Percentiles rank a stretch among this genome's conserved stretches.
These are phyloP conservation scores for Brienomyrus brachyistius DNA, from an alignment of 2,113 vertebrate species.

Conservation along the genomic window DNA sequence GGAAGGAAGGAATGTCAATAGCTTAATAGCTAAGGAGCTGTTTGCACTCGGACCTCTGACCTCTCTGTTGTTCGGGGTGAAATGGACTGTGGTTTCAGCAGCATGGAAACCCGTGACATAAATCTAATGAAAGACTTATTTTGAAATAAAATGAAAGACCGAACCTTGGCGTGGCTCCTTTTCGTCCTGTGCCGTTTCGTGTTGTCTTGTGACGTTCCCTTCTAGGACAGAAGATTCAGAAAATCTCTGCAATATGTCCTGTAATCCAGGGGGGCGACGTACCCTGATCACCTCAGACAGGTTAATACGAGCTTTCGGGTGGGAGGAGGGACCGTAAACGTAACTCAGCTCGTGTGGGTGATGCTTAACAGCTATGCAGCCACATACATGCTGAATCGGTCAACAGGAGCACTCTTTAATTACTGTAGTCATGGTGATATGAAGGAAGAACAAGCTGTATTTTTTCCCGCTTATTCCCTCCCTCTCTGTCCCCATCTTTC, in stretches of 20 bases:
- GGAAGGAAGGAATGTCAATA: background rate
- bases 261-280: background rate
- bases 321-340: background rate
- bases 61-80: constrained; percentile 4
- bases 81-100: background rate
- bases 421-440: background rate
- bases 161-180: background rate
- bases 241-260: background rate
- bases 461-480: background rate
- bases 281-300: background rate
- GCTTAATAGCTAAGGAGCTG: background rate
- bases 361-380: background rate
- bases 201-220: background rate
- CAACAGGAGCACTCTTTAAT: background rate
- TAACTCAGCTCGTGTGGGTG: background rate
- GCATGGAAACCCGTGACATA: constrained; percentile 13
- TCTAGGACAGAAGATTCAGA: background rate
- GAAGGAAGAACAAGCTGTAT: background rate
- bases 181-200: background rate
- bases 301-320: background rate
- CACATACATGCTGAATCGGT: background rate
- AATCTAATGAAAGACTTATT: constrained; percentile 12
- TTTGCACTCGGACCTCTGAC: background rate
- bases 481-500: background rate
- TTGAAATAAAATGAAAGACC: constrained; percentile 14